Percentiles rank a stretch among this genome's conserved stretches.
These are phyloP conservation scores for Callochromis pleurospilus DNA, from an alignment of 2,113 vertebrate species.

Conservation along the genomic window DNA sequence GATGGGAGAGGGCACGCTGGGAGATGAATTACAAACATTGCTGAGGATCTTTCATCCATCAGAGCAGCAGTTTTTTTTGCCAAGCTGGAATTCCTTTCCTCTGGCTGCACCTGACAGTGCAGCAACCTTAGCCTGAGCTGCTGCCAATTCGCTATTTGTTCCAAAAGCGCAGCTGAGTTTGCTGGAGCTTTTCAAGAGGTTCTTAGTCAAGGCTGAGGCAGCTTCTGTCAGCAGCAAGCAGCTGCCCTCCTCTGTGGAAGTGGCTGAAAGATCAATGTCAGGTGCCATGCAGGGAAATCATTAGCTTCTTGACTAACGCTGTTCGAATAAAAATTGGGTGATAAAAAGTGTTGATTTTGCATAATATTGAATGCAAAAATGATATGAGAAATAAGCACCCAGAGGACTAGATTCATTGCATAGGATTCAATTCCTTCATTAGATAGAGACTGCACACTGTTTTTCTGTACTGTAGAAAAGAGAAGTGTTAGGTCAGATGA, in stretches of 20 bases:
- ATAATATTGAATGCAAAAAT: not conserved
- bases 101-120: slow-evolving; percentile 49
- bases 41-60: slow-evolving; percentile 38
- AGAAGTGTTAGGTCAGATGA: not conserved
- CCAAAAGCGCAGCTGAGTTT: slow-evolving; percentile 29
- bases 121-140: slow-evolving; percentile 35
- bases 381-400: not conserved
- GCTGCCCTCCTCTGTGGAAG: not conserved
- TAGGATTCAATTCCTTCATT: not conserved
- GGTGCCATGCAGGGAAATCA: not conserved
- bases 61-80: slow-evolving; percentile 2
- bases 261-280: not conserved
- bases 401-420: not conserved
- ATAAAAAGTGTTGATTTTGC: not conserved
- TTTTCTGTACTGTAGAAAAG: not conserved
- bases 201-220: not conserved
- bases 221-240: slow-evolving; percentile 8
- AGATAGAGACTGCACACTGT: not conserved
- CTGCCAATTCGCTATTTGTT: not conserved
- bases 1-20: slow-evolving; percentile 24
- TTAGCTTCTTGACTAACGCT: not conserved
- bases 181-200: slow-evolving; percentile 8
- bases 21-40: slow-evolving; percentile 47
- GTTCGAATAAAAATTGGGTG: not conserved
- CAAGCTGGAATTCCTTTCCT: slow-evolving; percentile 42